Evolutionary conservation across 1,140 invertebrate species (phyloP), one percentile per base, ranked within the genome.

Genomic region (Lasaia peninsularis): DNA sequence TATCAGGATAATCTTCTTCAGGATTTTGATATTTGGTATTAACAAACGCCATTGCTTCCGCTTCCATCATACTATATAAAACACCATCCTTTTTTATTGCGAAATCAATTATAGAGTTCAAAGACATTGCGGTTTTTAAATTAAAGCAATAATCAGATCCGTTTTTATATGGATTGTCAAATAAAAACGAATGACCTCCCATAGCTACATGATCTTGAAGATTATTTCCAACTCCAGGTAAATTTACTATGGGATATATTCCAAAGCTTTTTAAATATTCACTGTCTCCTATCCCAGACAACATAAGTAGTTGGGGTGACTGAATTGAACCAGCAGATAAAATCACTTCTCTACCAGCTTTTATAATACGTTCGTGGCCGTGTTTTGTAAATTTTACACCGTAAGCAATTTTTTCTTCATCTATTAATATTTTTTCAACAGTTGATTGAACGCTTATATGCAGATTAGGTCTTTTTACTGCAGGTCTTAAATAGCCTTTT

Each of bases 251-350:
- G 1, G 82, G 72, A 53, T 77, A 67, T 14, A 96, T 93, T n/a
- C 91, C 90, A 7, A 92, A 64, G 54, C 92, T 83, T 56, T 91
- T 76, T 8, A 95, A 80, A 69, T 96, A 92, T 3, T 91, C 79
- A 4, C 66, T 74, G 0, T 95, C 94, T 2, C 96, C 96, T 28
- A 93, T 80, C 1, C 94, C 94, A 1, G 94, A 95, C 3, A 97
- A 75, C 95, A 97, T 95, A 28, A 98, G 78, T 2, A 98, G 65
- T 68, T 96, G 94, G 0, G 96, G 95, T 24, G 93, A 93, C 40
- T 93, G 92, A 56, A 96, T 76, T 0, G 93, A 69, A 0, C 95
- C 95, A 2, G 94, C 93, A 0, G 92, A 92, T 6, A 97, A 69
- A 49, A 96, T 92, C 0, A 96, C 91, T 86, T 96, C 95, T 67